A percentile compares a stretch with the other conserved stretches of the same genome.
These are phyloP conservation scores for Drosophila ambigua DNA, from an alignment of 1,140 invertebrate genomes.

Conservation along the genomic window DNA sequence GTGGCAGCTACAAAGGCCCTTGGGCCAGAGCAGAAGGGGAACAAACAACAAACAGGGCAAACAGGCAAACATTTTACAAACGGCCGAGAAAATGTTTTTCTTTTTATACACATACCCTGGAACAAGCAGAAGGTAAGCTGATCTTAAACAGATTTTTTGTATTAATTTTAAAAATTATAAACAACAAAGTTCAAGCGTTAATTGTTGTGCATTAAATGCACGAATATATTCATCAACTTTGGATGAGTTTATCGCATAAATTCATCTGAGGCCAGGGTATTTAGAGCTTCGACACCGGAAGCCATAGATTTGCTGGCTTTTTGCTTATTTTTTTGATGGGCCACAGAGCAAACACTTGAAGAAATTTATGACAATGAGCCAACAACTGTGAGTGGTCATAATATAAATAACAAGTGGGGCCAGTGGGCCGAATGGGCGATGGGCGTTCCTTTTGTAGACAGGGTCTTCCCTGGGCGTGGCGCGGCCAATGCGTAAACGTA, in stretches of 20 bases:
- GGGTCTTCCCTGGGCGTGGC: slow-evolving; percentile 9
- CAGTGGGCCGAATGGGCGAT: slow-evolving; percentile 39
- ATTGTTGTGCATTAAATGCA: too few species aligned
- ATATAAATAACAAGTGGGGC: slow-evolving; percentile 79
- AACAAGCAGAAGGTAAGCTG: too few species aligned
- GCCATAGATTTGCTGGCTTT: background rate
- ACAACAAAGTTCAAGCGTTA: too few species aligned
- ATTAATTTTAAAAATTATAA: too few species aligned
- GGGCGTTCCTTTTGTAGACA: slow-evolving; percentile 6
- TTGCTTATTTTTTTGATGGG: slow-evolving; percentile 34
- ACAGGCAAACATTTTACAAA: slow-evolving; percentile 47
- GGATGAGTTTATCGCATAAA: too few species aligned
- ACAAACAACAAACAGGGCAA: slow-evolving; percentile 4
- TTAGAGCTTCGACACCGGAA: too few species aligned
- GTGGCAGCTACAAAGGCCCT: slow-evolving; percentile 34
- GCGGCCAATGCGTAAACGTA: slow-evolving; percentile 55
- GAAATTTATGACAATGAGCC: slow-evolving; percentile 80
- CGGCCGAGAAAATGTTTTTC: slow-evolving; percentile 49
- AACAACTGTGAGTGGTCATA: slow-evolving; percentile 79
- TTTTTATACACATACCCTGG: slow-evolving; percentile 5
- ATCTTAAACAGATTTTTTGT: too few species aligned
- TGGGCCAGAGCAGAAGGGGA: slow-evolving; percentile 17
- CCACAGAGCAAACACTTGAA: slow-evolving; percentile 72
- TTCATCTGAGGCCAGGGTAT: too few species aligned
- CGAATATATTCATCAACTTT: too few species aligned